Evolutionary conservation across 2,797 vertebrate species (phyloP), one percentile per base, ranked within the genome.

Genomic region (Tolypeutes matacus): DNA sequence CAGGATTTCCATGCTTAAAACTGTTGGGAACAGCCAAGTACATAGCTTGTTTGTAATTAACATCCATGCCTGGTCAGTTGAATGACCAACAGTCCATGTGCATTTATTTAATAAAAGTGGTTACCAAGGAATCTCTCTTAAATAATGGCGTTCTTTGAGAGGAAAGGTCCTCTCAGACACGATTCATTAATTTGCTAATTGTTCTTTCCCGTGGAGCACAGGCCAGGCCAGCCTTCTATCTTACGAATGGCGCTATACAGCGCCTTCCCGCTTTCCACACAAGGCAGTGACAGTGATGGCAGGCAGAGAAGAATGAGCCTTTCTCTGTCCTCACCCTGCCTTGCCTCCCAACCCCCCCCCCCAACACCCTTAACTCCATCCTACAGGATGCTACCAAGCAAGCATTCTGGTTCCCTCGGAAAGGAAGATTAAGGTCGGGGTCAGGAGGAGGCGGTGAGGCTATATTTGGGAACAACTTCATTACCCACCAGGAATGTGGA

Each of bases 401-500:
- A 34, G 39, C 46, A 81, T 23, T 80, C 51, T 58, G 13, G 49
- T 58, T 70, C n/a, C 36, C 42, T 53, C 64, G 17, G 17, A 73
- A 70, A 46, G 56, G 91, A 39, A 95, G 77, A 62, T 58, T 46
- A 70, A 70, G 60, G 31, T 49, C n/a, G 23, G 39, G 49, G 10
- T 8, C 31, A 58, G 56, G 67, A 94, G 91, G 70, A 64, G 29
- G 58, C 20, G 67, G 69, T 46, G 25, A 13, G 42, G 83, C 86
- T 6, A 51, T 67, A 70, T 91, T 95, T 95, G 89, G 96, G 93
- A 97, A 98, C 86, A 97, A 93, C 60, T 96, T 94, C 93, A 87
- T 96, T 96, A 97, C 39, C 27, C 94, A 96, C 90, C 94, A 96
- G 97, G 97, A 97, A 97, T 93, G 96, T 76, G 95, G 96, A 96